phyloP scores from a whole-genome alignment of 2,113 vertebrate genomes.

The Oryzias melastigma region DNA sequence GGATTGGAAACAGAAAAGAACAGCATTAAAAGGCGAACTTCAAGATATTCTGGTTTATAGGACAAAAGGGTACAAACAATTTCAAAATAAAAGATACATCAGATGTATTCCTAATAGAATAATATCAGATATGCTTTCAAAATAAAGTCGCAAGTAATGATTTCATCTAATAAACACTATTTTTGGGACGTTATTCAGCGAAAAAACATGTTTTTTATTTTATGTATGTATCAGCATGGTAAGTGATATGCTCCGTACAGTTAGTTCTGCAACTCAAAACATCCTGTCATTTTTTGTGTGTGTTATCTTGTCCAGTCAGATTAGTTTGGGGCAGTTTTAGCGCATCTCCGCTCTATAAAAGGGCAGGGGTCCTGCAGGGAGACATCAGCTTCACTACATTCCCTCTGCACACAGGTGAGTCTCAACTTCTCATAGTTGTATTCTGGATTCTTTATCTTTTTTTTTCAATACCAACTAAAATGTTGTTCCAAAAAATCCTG shows the following conservation, averaged over 20 bases:
- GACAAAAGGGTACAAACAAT: no score
- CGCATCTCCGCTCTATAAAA: constrained; percentile 50
- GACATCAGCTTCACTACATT: constrained; percentile 55
- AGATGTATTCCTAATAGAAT: no score
- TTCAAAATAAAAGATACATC: no score
- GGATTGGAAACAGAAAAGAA: no score
- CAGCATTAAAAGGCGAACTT: no score
- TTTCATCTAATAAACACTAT: no score
- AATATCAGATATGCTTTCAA: no score
- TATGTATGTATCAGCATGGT: no score
- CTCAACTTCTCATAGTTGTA: not conserved
- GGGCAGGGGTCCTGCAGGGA: not conserved
- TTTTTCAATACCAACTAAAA: not conserved
- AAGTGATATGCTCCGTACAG: not conserved
- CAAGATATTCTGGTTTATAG: no score
- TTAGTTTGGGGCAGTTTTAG: fast-evolving
- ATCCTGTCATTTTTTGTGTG: constrained; percentile 1
- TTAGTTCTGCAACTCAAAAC: constrained; percentile 1
- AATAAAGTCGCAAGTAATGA: no score
- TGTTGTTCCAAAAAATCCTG: not conserved
- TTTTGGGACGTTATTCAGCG: no score
- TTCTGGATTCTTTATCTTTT: not conserved
- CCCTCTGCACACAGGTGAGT: constrained; percentile 63
- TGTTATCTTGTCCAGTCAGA: constrained; percentile 44
- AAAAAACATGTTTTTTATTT: no score